These are phyloP conservation scores for Electrophaes corylata DNA, from an alignment of 2,888 invertebrate genomes.

Conservation along the genomic window DNA sequence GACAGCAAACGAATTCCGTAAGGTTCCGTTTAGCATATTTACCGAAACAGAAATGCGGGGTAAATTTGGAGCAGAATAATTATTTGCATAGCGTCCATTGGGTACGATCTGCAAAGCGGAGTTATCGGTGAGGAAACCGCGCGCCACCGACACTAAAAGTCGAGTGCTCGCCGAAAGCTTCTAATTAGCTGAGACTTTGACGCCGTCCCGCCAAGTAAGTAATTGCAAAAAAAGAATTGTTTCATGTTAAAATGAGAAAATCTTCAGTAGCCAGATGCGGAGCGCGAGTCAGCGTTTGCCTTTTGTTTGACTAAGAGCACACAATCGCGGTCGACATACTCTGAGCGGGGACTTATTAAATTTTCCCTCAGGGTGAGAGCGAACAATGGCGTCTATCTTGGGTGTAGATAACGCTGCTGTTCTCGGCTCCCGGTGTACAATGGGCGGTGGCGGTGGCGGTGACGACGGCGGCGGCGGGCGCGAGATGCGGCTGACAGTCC, in stretches of 20 bases:
- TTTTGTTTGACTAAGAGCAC: constrained; percentile 71
- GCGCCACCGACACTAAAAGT: constrained; percentile 65
- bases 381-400: constrained; percentile 75
- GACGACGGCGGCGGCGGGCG: constrained; percentile 45
- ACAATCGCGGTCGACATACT: constrained; percentile 67
- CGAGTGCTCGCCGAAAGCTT: constrained; percentile 73
- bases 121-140: constrained; percentile 43
- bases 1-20: constrained; percentile 36
- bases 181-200: constrained; percentile 79
- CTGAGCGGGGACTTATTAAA: constrained; percentile 70
- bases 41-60: constrained; percentile 49
- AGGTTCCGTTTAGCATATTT: constrained; percentile 50
- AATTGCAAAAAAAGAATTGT: constrained; percentile 76
- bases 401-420: constrained; percentile 73
- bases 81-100: constrained; percentile 59
- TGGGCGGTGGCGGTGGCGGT: no score
- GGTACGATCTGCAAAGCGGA: constrained; percentile 40
- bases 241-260: constrained; percentile 55
- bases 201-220: constrained; percentile 61
- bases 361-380: constrained; percentile 66
- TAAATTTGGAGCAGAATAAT: constrained; percentile 56
- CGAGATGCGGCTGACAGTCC: constrained; percentile 59
- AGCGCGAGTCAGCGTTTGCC: constrained; percentile 52
- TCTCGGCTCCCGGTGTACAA: constrained; percentile 63
- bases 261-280: constrained; percentile 45